Percentiles rank a stretch among this genome's conserved stretches.
These are phyloP conservation scores for Rhabdophis nuchalis DNA, from an alignment of 2,797 vertebrate genomes.

Conservation along the genomic window DNA sequence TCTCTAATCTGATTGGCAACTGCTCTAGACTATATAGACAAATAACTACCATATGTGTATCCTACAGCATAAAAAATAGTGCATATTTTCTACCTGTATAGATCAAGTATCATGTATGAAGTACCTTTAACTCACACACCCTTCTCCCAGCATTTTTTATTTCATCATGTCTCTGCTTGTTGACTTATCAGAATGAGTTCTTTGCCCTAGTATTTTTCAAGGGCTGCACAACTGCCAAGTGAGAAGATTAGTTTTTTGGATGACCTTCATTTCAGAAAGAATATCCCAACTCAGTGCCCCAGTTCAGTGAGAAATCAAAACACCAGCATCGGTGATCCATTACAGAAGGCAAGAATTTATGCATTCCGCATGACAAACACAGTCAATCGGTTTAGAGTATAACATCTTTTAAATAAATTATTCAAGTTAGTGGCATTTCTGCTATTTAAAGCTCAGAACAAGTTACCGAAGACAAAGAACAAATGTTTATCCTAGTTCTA, in stretches of 20 bases:
- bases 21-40: background rate
- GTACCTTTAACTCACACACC: background rate
- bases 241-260: slow-evolving; percentile 28
- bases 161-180: background rate
- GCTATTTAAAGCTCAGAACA: background rate
- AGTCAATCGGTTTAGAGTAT: background rate
- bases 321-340: background rate
- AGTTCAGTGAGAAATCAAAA: slow-evolving; percentile 17
- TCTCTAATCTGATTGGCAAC: background rate
- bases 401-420: background rate
- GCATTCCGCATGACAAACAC: background rate
- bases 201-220: slow-evolving; percentile 39
- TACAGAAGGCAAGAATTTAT: slow-evolving; percentile 24
- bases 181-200: slow-evolving; percentile 26
- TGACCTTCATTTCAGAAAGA: slow-evolving; percentile 7
- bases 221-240: background rate
- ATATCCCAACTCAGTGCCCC: background rate
- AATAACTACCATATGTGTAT: background rate
- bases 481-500: background rate
- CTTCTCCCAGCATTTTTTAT: slow-evolving; percentile 27
- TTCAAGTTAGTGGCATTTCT: background rate
- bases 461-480: slow-evolving; percentile 18
- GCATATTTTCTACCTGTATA: background rate
- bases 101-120: background rate
- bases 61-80: background rate